Base-by-base conservation (phyloP, 2,888 invertebrate species). In the Leucophora obtusa region DNA sequence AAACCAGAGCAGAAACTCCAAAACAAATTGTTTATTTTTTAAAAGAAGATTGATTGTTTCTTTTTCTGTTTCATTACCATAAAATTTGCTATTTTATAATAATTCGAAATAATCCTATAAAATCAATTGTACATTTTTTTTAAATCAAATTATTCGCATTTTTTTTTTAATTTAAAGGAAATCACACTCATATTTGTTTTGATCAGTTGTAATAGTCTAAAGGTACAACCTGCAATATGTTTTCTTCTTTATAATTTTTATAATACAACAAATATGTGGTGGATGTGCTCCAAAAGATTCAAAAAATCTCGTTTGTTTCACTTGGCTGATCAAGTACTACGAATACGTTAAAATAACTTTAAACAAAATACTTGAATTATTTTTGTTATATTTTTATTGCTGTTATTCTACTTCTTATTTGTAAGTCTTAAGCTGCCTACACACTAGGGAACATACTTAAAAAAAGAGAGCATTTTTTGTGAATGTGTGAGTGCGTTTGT, bases 271-370 rank as follows among this genome's bases (percentile, higher is more conserved):
- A 78, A 78, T 60, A 79, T 75, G 75, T 88, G 89, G 89, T 88
- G 89, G 89, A 88, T 88, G 85, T 89, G 89, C 88, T 89, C 89
- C 89, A 88, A 89, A 88, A 89, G 89, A 89, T 89, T 88, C 88
- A 85, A 88, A 89, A 88, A 88, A 88, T 88, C 88, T 88, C 87
- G 89, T 89, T 88, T 88, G 88, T 88, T 86, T 86, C 88, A 87
- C 88, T 87, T 88, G 88, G 89, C 82, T 87, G 87, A 86, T 88
- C 89, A 88, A 88, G 87, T 88, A 88, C 87, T 81, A 74, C 73
- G 60, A 79, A 70, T 75, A 80, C 70, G 75, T 65, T 58, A 68
- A 65, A 51, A 17, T 56, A 60, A 28, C 28, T 28, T 28, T 24
- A 58, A 71, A 53, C 6, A n/a, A 33, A 56, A 75, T 60, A 60